These are phyloP conservation scores for Pseudotriccus pelzelni DNA, from an alignment of 2,797 vertebrate species.

Conservation along the genomic window DNA sequence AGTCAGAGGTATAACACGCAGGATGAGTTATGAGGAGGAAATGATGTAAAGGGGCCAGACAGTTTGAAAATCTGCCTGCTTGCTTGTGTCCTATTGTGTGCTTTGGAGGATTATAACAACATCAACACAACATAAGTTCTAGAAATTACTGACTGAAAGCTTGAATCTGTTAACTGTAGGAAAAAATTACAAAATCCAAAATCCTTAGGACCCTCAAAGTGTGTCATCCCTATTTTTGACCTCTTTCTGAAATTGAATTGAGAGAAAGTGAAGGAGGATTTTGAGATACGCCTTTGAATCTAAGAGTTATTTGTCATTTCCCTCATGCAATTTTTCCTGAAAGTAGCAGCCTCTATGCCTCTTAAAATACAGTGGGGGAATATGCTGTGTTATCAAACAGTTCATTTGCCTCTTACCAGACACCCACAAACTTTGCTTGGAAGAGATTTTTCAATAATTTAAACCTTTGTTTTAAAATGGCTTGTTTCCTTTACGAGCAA, in stretches of 20 bases:
- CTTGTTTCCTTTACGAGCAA: not conserved
- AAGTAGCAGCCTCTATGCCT: not conserved
- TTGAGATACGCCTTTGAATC: not conserved
- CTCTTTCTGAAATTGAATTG: not conserved
- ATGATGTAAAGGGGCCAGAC: slow-evolving; percentile 14
- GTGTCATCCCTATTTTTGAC: slow-evolving; percentile 1
- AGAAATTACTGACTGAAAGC: not conserved
- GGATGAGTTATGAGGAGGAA: slow-evolving; percentile 37
- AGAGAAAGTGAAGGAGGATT: not conserved
- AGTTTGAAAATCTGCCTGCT: slow-evolving; percentile 2
- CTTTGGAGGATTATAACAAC: not conserved
- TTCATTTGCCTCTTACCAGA: not conserved
- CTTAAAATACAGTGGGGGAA: not conserved
- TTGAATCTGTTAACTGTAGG: not conserved
- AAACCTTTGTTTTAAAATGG: not conserved
- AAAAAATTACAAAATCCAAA: not conserved
- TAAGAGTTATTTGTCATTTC: not conserved
- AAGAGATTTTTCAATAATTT: not conserved
- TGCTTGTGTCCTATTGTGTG: not conserved
- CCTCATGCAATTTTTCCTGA: not conserved
- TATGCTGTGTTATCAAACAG: not conserved
- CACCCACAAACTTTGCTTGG: not conserved
- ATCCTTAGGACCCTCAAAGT: not conserved
- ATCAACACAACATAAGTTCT: not conserved
- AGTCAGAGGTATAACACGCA: not conserved